phyloP scores from a whole-genome alignment of 2,888 invertebrate genomes.

The Drosophila lutescens region DNA sequence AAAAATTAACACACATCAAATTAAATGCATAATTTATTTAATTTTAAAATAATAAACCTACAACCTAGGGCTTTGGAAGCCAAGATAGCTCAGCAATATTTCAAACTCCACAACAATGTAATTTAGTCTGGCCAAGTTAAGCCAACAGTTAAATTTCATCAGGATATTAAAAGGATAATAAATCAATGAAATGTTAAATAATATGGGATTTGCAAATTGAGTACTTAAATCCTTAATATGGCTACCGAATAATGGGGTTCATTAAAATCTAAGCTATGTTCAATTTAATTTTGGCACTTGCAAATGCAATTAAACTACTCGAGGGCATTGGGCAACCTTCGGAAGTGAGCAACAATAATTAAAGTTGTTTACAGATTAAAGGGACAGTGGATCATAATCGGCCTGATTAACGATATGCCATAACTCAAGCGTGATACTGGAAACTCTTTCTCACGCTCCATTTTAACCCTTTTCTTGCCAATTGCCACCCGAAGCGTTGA shows the following conservation, averaged over 20 bases:
- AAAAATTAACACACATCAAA: too few relatives aligned
- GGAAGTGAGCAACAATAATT: not conserved
- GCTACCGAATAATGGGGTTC: conserved; percentile 3
- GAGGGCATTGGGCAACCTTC: not conserved
- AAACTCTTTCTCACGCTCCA: conserved; percentile 1
- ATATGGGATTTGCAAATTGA: conserved; percentile 1
- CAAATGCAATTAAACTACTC: not conserved
- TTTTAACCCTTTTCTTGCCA: conserved; percentile 7
- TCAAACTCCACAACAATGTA: not conserved
- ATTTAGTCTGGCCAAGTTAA: not conserved
- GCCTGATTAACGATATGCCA: conserved; percentile 33
- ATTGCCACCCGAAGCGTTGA: conserved; percentile 40
- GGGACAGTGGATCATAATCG: conserved; percentile 30
- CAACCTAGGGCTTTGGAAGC: not conserved
- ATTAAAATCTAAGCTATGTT: conserved; percentile 2
- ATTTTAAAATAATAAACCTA: not conserved
- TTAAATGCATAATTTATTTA: not conserved
- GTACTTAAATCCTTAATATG: conserved; percentile 4
- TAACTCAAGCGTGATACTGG: conserved; percentile 19
- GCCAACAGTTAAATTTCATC: conserved; percentile 12
- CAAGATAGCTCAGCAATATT: not conserved
- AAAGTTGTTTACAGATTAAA: conserved; percentile 16
- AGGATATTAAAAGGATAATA: conserved; percentile 3
- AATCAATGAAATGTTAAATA: conserved; percentile 19
- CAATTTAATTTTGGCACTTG: conserved; percentile 12